Base-by-base conservation (phyloP, 2,888 invertebrate genomes). In the Smittia aterrima region DNA sequence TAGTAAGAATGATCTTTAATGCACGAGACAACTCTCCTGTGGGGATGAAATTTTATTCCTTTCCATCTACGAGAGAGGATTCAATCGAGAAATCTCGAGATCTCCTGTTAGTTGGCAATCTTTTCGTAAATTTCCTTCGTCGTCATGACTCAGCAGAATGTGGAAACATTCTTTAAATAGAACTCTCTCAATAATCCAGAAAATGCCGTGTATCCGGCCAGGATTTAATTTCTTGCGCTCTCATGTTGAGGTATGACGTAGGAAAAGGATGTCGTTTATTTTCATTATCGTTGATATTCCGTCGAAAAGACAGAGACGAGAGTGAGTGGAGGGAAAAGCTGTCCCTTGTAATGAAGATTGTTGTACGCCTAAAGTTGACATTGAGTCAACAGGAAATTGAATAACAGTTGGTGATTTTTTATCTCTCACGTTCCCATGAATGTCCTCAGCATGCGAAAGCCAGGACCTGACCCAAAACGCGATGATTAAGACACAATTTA, bases 1-100 rank as follows among this genome's bases (percentile, higher is more conserved):
- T 13, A 66, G 68, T 24, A 66, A 18, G 40, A 40, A 66, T 66
- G 38, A 66, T 68, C 47, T 40, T 68, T 68, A 22, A 68, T 68
- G 68, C 24, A n/a, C 47, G 47, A 68, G 40, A 41, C 18, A 32
- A 9, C 7, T 7, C 20, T 54, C 7, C 18, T n/a, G 9, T n/a
- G 54, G 1, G 32, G 32, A 32, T 32, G n/a, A n/a, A n/a, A 41
- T 41, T n/a, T 41, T 41, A 41, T 11, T 4, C 41, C 20, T 16
- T n/a, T 54, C 54, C n/a, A 4, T 54, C 20, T 18, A n/a, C 54
- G 13, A 18, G 9, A 54, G 58, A 13, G 58, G 58, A 22, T 58
- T 20, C 32, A 9, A 9, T 32, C 32, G 32, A 32, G 32, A n/a
- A n/a, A 32, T 32, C 32, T 32, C 32, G 32, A 32, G 4, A 9